Percentiles rank a stretch among this genome's conserved stretches.
Evolutionary conservation across 2,797 vertebrate genomes (phyloP).

Genomic region (Cossypha dichroa): DNA sequence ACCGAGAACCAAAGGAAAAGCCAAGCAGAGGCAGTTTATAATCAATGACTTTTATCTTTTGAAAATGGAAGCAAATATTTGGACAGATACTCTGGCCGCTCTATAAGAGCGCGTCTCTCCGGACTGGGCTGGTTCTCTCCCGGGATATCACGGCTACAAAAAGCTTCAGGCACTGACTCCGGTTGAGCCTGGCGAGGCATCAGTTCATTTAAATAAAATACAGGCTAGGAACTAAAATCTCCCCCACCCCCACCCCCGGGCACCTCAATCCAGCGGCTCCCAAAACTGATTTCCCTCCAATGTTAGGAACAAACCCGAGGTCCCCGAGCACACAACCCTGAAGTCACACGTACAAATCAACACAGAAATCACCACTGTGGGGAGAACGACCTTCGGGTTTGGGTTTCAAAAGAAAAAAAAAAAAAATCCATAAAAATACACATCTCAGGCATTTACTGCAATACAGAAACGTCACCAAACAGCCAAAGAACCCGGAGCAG

Average conservation of each 20-base stretch:
- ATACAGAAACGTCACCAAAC: slow-evolving; percentile 16
- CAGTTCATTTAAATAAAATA: slow-evolving; percentile 61
- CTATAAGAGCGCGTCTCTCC: slow-evolving; percentile 76
- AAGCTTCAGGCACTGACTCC: slow-evolving; percentile 56
- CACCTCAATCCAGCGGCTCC: not conserved
- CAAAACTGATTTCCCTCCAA: slow-evolving; percentile 24
- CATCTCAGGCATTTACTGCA: slow-evolving; percentile 5
- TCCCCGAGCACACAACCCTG: slow-evolving; percentile 11
- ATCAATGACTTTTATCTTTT: slow-evolving; percentile 77
- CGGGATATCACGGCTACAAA: slow-evolving; percentile 53
- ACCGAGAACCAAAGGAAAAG: slow-evolving; percentile 11
- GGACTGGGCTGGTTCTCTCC: slow-evolving; percentile 66
- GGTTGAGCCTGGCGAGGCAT: slow-evolving; percentile 56
- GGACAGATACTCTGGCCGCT: slow-evolving; percentile 72
- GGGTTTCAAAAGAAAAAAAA: not conserved
- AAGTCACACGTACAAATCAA: not conserved
- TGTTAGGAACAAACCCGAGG: not conserved
- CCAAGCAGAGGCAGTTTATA: slow-evolving; percentile 64
- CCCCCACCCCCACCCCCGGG: not conserved
- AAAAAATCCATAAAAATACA: not conserved
- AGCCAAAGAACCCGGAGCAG: not conserved
- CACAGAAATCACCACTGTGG: not conserved
- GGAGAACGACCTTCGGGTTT: not conserved
- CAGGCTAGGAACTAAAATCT: slow-evolving; percentile 13
- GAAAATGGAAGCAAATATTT: slow-evolving; percentile 78